Conservation (phyloP, 2,113 vertebrate genomes). For the Odontophorus gujanensis region DNA sequence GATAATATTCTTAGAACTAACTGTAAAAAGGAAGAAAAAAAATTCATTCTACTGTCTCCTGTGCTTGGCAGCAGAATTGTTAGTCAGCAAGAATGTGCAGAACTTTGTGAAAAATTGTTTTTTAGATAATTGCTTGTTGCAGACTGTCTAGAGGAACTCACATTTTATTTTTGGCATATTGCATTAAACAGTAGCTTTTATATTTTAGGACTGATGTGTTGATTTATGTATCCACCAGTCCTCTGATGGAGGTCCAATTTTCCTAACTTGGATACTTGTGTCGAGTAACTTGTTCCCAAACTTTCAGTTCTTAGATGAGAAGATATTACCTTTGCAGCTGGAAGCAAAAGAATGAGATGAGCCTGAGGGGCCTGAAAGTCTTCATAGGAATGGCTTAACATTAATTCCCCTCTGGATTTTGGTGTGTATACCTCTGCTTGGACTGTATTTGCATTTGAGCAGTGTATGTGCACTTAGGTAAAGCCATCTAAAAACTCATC, state of each 20-base stretch:
- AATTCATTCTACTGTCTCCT: not conserved
- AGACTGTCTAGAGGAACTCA: conserved; percentile 58
- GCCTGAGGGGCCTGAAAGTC: not conserved
- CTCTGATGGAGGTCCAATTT: conserved; percentile 23
- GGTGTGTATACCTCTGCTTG: not conserved
- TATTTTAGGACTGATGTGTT: conserved; percentile 12
- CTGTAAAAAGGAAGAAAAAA: not conserved
- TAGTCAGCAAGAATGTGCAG: conserved; percentile 59
- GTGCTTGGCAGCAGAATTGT: conserved; percentile 52
- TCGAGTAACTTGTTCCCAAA: not conserved
- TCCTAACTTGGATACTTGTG: conserved; percentile 4
- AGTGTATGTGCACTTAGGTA: accelerated
- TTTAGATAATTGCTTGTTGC: conserved; percentile 71
- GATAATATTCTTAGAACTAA: conserved; percentile 53
- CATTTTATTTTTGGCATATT: conserved; percentile 59
- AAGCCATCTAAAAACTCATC: accelerated
- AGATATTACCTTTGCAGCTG: not conserved
- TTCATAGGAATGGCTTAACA: not conserved
- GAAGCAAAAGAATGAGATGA: not conserved
- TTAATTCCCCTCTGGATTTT: not conserved
- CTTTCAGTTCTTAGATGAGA: not conserved
- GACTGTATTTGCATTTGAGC: not conserved
- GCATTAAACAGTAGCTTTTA: conserved; percentile 48
- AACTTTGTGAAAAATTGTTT: conserved; percentile 68
- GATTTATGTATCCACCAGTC: conserved; percentile 40